Conservation (phyloP, 2,888 invertebrate species). For the Anagyrus pseudococci region DNA sequence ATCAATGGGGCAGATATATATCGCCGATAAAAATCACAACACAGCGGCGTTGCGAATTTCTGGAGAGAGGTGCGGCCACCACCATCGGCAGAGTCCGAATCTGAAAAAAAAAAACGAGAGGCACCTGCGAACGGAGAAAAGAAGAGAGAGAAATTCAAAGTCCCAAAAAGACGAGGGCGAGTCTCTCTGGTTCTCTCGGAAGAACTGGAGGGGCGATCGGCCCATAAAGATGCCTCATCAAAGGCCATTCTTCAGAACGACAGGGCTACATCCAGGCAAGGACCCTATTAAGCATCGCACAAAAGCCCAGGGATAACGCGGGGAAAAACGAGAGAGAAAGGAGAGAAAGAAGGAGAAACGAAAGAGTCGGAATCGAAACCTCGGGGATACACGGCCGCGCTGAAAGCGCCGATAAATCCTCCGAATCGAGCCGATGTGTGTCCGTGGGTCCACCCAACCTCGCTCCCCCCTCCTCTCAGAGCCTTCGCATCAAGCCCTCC, state of each 20-base stretch:
- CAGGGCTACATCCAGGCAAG: not conserved
- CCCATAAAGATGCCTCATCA: constrained; percentile 19
- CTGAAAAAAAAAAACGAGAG: too few relatives aligned
- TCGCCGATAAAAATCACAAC: not conserved
- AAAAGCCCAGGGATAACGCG: too few relatives aligned
- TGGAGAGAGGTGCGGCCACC: not conserved
- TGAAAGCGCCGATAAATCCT: constrained; percentile 30
- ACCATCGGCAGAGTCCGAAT: too few relatives aligned
- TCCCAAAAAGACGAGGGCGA: too few relatives aligned
- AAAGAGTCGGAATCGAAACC: not conserved
- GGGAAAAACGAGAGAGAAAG: constrained; percentile 5
- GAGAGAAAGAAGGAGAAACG: not conserved
- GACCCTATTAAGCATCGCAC: not conserved
- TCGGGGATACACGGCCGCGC: not conserved
- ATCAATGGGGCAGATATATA: not conserved
- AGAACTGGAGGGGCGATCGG: too few relatives aligned
- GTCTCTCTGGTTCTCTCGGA: too few relatives aligned
- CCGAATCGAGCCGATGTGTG: constrained; percentile 11
- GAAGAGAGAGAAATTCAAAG: too few relatives aligned
- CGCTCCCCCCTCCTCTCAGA: not conserved
- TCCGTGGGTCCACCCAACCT: constrained; percentile 9
- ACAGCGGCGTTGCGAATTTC: not conserved
- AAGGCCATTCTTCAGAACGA: not conserved
- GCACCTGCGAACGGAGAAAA: too few relatives aligned
- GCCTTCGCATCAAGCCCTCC: too few relatives aligned